Conservation (phyloP, 2,113 vertebrate genomes). For the Mustela lutreola region DNA sequence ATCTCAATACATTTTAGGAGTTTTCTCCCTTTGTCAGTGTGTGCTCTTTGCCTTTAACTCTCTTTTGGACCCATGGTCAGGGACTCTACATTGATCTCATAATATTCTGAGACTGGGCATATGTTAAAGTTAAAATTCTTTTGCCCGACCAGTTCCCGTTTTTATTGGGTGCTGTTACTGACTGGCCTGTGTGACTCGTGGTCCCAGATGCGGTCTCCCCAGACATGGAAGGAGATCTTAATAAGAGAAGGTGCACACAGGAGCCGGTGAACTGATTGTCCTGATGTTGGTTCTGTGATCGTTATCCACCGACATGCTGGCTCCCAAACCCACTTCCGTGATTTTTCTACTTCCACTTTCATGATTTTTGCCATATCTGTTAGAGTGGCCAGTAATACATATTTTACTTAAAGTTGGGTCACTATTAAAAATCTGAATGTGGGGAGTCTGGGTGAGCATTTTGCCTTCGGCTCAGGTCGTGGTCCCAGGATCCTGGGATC, state of each 20-base stretch:
- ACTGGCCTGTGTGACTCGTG: not conserved
- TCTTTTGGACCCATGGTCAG: not conserved
- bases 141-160: not conserved
- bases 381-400: not conserved
- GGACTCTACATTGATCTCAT: not conserved
- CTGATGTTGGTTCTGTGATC: not conserved
- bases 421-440: not conserved
- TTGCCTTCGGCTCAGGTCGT: no score
- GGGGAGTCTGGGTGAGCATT: not conserved
- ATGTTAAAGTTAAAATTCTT: not conserved
- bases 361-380: not conserved
- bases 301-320: not conserved
- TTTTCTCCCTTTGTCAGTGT: not conserved
- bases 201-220: not conserved
- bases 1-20: not conserved
- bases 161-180: not conserved
- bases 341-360: not conserved
- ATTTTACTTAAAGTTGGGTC: not conserved
- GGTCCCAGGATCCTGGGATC: no score
- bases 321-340: not conserved
- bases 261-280: not conserved
- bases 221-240: not conserved
- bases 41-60: not conserved
- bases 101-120: not conserved
- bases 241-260: not conserved